These are phyloP conservation scores for Heliconius cydno DNA, from an alignment of 2,888 invertebrate genomes.

Conservation along the genomic window DNA sequence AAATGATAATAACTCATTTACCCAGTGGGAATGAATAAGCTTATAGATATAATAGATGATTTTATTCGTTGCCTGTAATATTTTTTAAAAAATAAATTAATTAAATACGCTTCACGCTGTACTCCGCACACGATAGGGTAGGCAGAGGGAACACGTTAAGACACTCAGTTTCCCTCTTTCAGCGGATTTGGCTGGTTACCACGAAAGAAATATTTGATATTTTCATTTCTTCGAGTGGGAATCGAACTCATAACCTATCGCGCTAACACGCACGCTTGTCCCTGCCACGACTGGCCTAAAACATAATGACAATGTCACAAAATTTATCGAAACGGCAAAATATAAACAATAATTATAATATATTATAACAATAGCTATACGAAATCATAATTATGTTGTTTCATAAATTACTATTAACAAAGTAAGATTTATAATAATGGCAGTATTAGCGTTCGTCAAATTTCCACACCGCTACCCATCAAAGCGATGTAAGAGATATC, in stretches of 20 bases:
- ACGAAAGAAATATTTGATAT: too few relatives aligned
- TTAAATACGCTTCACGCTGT: too few relatives aligned
- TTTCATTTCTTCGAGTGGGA: neutral
- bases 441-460: conserved; percentile 74
- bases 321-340: neutral
- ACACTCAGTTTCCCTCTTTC: too few relatives aligned
- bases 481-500: conserved; percentile 53
- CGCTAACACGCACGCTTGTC: neutral
- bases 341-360: neutral
- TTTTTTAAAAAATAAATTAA: too few relatives aligned
- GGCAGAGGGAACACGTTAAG: too few relatives aligned
- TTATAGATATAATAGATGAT: too few relatives aligned
- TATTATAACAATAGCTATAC: conserved; percentile 7
- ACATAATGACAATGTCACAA: neutral
- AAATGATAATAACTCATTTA: neutral
- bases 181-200: too few relatives aligned
- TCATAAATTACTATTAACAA: conserved; percentile 45
- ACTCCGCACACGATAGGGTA: too few relatives aligned
- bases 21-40: too few relatives aligned
- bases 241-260: neutral
- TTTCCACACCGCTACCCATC: conserved; percentile 76
- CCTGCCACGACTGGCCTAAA: neutral
- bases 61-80: too few relatives aligned
- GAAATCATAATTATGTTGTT: conserved; percentile 23
- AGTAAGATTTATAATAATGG: conserved; percentile 70